phyloP scores from a whole-genome alignment of 2,113 vertebrate genomes.

The Oreotragus oreotragus region DNA sequence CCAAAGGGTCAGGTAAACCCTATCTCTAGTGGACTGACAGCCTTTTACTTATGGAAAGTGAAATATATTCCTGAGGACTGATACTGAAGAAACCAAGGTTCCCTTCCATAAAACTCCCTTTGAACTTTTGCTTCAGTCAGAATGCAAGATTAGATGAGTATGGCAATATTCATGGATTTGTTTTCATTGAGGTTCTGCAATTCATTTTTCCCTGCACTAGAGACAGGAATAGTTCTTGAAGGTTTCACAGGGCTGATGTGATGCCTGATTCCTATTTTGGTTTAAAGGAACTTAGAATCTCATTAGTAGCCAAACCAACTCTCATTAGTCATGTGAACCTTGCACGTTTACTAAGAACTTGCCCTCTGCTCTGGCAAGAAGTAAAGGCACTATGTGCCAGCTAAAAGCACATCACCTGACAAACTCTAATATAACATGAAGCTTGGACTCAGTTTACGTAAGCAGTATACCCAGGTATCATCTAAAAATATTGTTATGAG shows the following conservation, averaged over 20 bases:
- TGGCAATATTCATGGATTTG: neutral
- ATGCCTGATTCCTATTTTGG: conserved; percentile 37
- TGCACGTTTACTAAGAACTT: conserved; percentile 38
- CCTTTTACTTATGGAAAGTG: neutral
- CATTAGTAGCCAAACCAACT: conserved; percentile 16
- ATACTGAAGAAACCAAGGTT: neutral
- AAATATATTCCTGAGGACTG: neutral
- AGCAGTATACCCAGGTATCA: neutral
- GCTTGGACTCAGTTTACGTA: neutral
- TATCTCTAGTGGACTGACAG: neutral
- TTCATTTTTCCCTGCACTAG: neutral
- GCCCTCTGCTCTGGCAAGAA: neutral
- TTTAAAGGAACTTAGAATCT: conserved; percentile 32
- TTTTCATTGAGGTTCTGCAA: conserved; percentile 2
- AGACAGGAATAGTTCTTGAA: neutral
- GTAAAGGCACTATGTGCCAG: neutral
- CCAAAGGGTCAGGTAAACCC: neutral
- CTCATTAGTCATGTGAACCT: conserved; percentile 26
- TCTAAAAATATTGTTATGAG: conserved; percentile 30
- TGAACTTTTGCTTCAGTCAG: neutral
- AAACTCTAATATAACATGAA: neutral
- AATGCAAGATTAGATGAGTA: neutral
- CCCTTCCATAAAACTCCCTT: conserved; percentile 7
- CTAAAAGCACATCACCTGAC: conserved; percentile 23
- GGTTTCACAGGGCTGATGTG: conserved; percentile 2